Percentiles rank a stretch among this genome's conserved stretches.
Conservation (phyloP, 2,888 invertebrate genomes). For the Apoda limacodes region DNA sequence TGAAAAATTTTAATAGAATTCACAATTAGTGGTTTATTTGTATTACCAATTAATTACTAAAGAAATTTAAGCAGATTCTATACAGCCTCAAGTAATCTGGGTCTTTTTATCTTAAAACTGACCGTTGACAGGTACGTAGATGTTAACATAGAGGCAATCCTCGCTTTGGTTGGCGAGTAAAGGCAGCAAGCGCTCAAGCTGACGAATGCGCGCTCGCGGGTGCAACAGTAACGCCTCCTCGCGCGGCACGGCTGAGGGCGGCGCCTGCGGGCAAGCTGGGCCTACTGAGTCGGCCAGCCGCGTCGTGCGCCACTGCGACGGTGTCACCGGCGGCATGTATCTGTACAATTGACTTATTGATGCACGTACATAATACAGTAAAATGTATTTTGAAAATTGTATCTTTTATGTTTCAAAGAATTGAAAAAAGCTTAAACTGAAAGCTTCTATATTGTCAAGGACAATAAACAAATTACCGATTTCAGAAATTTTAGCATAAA, state of each 20-base stretch:
- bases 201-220: slow-evolving; percentile 86
- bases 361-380: background rate
- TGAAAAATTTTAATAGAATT: too few species aligned
- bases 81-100: too few species aligned
- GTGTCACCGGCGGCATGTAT: slow-evolving; percentile 96
- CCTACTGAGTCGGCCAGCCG: slow-evolving; percentile 84
- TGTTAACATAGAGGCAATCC: slow-evolving; percentile 97
- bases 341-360: slow-evolving; percentile 40
- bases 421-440: too few species aligned
- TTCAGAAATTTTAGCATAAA: too few species aligned
- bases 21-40: background rate
- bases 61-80: too few species aligned
- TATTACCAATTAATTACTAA: background rate
- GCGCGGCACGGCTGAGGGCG: slow-evolving; percentile 53
- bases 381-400: too few species aligned
- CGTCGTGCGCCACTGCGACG: slow-evolving; percentile 87
- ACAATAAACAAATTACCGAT: too few species aligned
- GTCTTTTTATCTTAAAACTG: too few species aligned
- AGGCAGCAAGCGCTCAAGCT: slow-evolving; percentile 86
- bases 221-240: slow-evolving; percentile 77
- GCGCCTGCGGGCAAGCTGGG: slow-evolving; percentile 89
- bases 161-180: slow-evolving; percentile 93
- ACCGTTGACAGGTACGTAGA: slow-evolving; percentile 88
- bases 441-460: too few species aligned
- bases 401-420: too few species aligned